Conservation (phyloP, 2,113 vertebrate species). For the Phasianus colchicus region DNA sequence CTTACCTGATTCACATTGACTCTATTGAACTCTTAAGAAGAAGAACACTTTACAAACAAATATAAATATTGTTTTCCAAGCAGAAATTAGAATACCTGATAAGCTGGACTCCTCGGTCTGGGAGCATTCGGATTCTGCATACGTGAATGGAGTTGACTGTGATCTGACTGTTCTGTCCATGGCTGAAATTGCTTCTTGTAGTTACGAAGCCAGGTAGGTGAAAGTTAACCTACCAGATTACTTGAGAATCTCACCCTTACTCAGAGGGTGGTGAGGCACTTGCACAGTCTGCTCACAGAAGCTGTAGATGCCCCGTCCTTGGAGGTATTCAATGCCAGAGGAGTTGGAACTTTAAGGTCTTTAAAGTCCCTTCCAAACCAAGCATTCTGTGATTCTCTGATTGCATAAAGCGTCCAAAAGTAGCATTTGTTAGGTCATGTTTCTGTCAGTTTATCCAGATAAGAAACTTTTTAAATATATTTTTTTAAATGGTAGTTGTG, state of each 20-base stretch:
- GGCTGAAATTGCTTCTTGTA: conserved; percentile 98
- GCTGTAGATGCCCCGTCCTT: neutral
- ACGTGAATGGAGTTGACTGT: conserved; percentile 79
- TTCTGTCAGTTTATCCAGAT: neutral
- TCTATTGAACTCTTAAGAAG: conserved; percentile 34
- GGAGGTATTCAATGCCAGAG: neutral
- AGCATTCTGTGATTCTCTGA: neutral
- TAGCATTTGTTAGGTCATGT: neutral
- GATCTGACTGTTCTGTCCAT: conserved; percentile 85
- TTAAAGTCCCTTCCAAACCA: neutral
- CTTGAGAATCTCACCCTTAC: neutral
- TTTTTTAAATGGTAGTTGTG: neutral
- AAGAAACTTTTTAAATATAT: neutral
- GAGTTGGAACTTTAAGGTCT: neutral
- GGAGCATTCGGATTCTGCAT: conserved; percentile 75
- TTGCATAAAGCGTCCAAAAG: neutral
- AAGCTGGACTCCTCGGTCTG: conserved; percentile 78
- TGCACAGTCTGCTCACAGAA: neutral
- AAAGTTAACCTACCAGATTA: neutral
- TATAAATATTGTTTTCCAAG: conserved; percentile 57
- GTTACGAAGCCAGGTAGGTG: conserved; percentile 95
- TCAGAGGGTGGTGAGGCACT: neutral
- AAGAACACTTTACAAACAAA: neutral
- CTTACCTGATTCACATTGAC: neutral
- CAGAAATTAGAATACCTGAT: conserved; percentile 72